A percentile compares a stretch with the other conserved stretches of the same genome.
Conservation (phyloP, 1,140 invertebrate species). For the Drosophila nasuta region DNA sequence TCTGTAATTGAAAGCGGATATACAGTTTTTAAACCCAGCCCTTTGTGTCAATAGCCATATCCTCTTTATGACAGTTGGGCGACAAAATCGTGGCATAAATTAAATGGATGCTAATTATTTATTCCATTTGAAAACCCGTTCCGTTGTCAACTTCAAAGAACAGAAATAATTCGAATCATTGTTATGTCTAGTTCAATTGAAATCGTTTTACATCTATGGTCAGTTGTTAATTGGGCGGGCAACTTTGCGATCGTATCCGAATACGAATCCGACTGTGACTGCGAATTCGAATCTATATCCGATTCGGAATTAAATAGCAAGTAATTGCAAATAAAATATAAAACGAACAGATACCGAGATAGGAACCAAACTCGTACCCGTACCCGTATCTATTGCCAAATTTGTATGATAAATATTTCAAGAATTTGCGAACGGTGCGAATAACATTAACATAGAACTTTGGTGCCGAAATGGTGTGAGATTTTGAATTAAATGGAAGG, state of each 20-base stretch:
- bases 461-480: constrained; percentile 55
- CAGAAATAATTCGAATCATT: constrained; percentile 8
- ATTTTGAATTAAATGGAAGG: constrained; percentile 31
- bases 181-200: constrained; percentile 14
- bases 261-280: neutral
- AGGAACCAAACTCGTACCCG: neutral
- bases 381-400: constrained; percentile 23
- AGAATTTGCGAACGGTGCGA: constrained; percentile 32
- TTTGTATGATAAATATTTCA: constrained; percentile 32
- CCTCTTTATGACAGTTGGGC: constrained; percentile 14
- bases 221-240: constrained; percentile 37
- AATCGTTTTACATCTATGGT: constrained; percentile 29
- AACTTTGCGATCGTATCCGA: neutral
- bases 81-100: constrained; percentile 12
- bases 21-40: neutral
- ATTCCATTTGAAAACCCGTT: constrained; percentile 5
- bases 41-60: neutral
- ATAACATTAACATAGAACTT: constrained; percentile 58
- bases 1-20: neutral
- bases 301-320: constrained; percentile 17
- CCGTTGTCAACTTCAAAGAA: neutral
- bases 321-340: neutral
- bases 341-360: neutral
- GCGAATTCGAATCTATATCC: neutral
- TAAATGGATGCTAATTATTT: constrained; percentile 7